Conservation (phyloP, 2,797 vertebrate genomes). For the Toxotes lorentzi region DNA sequence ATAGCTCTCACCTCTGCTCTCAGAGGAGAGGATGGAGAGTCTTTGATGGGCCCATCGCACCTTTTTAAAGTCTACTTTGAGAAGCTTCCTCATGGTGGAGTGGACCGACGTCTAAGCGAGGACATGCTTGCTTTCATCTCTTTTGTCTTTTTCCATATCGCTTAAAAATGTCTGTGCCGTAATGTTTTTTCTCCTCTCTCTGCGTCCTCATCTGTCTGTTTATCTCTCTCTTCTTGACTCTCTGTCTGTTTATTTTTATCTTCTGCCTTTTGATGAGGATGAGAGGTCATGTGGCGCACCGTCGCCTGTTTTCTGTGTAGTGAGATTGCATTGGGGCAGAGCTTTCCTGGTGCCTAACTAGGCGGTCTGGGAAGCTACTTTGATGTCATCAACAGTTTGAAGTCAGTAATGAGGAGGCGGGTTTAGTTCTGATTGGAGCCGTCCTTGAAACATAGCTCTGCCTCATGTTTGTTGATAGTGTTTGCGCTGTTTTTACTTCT, state of each 20-base stretch:
- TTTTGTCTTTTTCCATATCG: constrained; percentile 58
- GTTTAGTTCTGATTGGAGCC: constrained; percentile 45
- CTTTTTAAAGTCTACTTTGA: constrained; percentile 57
- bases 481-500: constrained; percentile 28
- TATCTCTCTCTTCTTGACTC: constrained; percentile 24
- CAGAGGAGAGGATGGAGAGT: constrained; percentile 42
- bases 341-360: constrained; percentile 30
- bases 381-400: constrained; percentile 64
- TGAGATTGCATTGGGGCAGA: constrained; percentile 41
- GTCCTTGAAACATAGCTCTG: constrained; percentile 37
- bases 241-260: constrained; percentile 37
- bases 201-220: constrained; percentile 32
- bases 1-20: constrained; percentile 49
- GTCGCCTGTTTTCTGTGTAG: constrained; percentile 31
- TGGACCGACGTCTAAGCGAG: constrained; percentile 61
- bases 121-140: constrained; percentile 69
- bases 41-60: constrained; percentile 61
- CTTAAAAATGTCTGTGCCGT: constrained; percentile 37
- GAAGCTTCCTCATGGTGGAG: constrained; percentile 52
- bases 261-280: constrained; percentile 36
- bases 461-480: constrained; percentile 46
- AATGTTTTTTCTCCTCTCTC: constrained; percentile 35
- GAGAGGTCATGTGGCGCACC: background rate
- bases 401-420: constrained; percentile 56
- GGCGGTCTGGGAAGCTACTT: constrained; percentile 55